phyloP scores from a whole-genome alignment of 2,113 vertebrate genomes.

The Petroica traversi region DNA sequence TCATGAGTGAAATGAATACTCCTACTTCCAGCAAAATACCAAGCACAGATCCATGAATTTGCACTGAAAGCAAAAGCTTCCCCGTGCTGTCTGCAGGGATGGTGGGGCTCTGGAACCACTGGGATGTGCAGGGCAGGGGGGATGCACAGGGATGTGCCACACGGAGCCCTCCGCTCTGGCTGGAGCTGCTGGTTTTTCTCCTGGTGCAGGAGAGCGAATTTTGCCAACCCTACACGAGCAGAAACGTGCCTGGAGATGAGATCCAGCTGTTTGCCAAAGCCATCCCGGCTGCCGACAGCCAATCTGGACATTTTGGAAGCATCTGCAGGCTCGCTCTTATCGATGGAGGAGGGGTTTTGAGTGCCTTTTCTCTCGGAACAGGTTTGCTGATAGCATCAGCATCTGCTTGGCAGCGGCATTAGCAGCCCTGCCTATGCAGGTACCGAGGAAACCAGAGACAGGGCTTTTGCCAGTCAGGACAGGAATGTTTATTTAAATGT shows the following conservation, averaged over 20 bases:
- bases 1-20: background rate
- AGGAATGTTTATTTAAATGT: slow-evolving; percentile 44
- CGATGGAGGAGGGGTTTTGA: background rate
- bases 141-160: rapidly evolving
- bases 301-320: background rate
- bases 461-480: slow-evolving; percentile 22
- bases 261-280: background rate
- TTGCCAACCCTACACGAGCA: background rate
- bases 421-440: slow-evolving; percentile 18
- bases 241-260: background rate
- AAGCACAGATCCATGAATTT: background rate
- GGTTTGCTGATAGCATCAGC: slow-evolving; percentile 18
- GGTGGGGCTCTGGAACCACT: rapidly evolving
- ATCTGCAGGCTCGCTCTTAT: background rate
- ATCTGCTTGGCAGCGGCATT: background rate
- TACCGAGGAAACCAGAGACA: background rate
- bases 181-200: background rate
- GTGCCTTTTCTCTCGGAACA: background rate
- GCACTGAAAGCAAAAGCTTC: background rate
- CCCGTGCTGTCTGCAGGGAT: rapidly evolving
- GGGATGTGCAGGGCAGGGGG: rapidly evolving
- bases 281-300: rapidly evolving
- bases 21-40: background rate
- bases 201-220: background rate
- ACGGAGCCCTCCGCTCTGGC: rapidly evolving